Percentiles rank a stretch among this genome's conserved stretches.
These are phyloP conservation scores for Gasterosteus nipponicus DNA, from an alignment of 2,113 vertebrate genomes.

Conservation along the genomic window DNA sequence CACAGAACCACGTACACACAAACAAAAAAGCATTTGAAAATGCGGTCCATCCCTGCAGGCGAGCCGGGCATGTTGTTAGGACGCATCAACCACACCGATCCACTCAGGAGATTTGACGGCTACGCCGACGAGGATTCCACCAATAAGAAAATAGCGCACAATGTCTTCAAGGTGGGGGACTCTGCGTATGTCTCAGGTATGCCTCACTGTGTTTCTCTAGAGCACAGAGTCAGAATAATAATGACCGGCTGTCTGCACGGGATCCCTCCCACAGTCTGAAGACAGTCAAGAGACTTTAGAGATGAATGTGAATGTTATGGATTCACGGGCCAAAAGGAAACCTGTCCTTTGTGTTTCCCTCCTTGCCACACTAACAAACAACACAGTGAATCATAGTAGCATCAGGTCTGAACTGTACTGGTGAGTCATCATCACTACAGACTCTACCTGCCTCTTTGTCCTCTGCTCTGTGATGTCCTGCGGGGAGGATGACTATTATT, in stretches of 20 bases:
- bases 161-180: slow-evolving; percentile 87
- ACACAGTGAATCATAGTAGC: slow-evolving; percentile 11
- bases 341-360: accelerated
- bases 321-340: slow-evolving; percentile 4
- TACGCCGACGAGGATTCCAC: slow-evolving; percentile 85
- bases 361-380: background rate
- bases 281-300: background rate
- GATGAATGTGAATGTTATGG: background rate
- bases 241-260: background rate
- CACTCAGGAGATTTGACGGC: slow-evolving; percentile 89
- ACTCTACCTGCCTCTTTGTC: background rate
- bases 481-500: background rate
- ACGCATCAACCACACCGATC: slow-evolving; percentile 84
- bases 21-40: background rate
- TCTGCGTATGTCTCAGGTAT: slow-evolving; percentile 88
- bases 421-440: slow-evolving; percentile 21
- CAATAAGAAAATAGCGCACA: slow-evolving; percentile 82
- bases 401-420: background rate
- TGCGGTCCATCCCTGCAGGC: slow-evolving; percentile 65
- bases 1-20: slow-evolving; percentile 2
- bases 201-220: slow-evolving; percentile 13
- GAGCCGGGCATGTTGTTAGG: slow-evolving; percentile 88
- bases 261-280: background rate
- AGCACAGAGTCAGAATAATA: background rate
- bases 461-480: background rate